phyloP scores from a whole-genome alignment of 2,888 invertebrate genomes.

The Fragum sueziense region DNA sequence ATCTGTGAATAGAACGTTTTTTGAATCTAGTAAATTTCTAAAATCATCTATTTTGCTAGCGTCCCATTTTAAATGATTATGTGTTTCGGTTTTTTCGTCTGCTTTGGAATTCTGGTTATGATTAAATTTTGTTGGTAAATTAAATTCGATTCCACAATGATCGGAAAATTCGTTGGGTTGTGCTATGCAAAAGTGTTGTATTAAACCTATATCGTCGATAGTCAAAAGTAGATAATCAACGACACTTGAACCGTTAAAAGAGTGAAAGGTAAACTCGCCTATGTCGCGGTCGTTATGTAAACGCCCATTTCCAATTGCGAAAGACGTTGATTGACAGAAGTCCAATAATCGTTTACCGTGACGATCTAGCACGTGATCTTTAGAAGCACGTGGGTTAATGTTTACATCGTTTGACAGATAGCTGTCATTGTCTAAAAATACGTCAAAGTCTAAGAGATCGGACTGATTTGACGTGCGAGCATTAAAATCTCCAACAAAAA shows the following conservation, averaged over 20 bases:
- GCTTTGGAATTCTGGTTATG: no score
- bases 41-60: no score
- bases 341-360: conserved; percentile 24
- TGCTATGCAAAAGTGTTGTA: no score
- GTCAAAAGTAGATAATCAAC: conserved; percentile 22
- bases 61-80: no score
- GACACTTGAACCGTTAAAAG: conserved; percentile 10
- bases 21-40: no score
- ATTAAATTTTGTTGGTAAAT: no score
- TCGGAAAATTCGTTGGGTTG: no score
- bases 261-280: conserved; percentile 6
- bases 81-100: no score
- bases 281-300: background rate
- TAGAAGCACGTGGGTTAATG: conserved; percentile 18
- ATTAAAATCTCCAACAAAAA: background rate
- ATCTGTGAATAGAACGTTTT: no score
- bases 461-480: background rate
- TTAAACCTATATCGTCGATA: no score
- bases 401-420: conserved; percentile 10
- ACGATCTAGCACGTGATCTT: conserved; percentile 23
- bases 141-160: no score
- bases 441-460: conserved; percentile 22
- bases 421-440: conserved; percentile 15
- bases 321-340: conserved; percentile 18
- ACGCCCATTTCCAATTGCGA: conserved; percentile 15